phyloP scores from a whole-genome alignment of 2,888 invertebrate species.

The Vandiemenella viatica region DNA sequence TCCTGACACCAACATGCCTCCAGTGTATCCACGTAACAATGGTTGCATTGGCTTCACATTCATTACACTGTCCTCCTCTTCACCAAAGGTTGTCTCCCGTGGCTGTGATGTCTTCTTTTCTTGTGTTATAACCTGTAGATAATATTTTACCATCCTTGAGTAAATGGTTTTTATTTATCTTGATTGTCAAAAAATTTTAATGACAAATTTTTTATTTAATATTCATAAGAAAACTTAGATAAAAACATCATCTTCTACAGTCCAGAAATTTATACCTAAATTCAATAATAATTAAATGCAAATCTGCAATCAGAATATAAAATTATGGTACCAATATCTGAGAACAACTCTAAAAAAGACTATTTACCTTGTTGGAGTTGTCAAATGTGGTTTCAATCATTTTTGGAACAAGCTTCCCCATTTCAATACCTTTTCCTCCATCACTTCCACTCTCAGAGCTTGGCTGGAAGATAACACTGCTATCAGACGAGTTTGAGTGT shows the following conservation, averaged over 20 bases:
- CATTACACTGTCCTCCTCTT: slow-evolving; percentile 9
- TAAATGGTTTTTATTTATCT: too few relatives aligned
- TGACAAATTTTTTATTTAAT: not conserved
- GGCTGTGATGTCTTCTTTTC: slow-evolving; percentile 5
- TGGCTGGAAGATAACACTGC: slow-evolving; percentile 57
- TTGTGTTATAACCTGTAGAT: slow-evolving; percentile 8
- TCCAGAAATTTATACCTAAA: too few relatives aligned
- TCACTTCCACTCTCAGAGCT: slow-evolving; percentile 52
- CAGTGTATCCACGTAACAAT: slow-evolving; percentile 54
- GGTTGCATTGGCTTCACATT: slow-evolving; percentile 88
- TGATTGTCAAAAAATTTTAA: not conserved
- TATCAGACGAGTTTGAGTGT: slow-evolving; percentile 55
- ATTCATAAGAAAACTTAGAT: not conserved
- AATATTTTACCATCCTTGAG: too few relatives aligned
- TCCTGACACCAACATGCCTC: slow-evolving; percentile 3
- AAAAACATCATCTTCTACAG: too few relatives aligned
- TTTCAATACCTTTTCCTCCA: too few relatives aligned
- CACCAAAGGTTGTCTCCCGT: slow-evolving; percentile 10
- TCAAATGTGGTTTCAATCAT: slow-evolving; percentile 15
- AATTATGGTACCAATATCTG: too few relatives aligned
- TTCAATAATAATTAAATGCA: too few relatives aligned
- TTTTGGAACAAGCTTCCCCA: slow-evolving; percentile 2
- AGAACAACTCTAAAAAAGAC: too few relatives aligned
- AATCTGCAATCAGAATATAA: too few relatives aligned
- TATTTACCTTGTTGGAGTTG: slow-evolving; percentile 15